phyloP scores from a whole-genome alignment of 2,113 vertebrate species.

The Clarias magur region DNA sequence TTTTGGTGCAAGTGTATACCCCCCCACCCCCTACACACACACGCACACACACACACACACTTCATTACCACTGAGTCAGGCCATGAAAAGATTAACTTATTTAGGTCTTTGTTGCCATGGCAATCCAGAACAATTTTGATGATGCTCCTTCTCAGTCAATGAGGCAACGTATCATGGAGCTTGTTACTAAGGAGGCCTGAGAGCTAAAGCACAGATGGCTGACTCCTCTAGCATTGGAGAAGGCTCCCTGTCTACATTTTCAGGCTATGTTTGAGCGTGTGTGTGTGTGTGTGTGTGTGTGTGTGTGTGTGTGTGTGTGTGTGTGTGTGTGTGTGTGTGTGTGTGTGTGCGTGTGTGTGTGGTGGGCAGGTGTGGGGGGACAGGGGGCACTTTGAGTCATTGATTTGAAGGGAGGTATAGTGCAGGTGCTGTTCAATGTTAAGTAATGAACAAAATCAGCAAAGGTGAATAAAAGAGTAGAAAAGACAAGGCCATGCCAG shows the following conservation, averaged over 20 bases:
- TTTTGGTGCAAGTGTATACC: not conserved
- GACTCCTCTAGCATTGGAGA: constrained; percentile 71
- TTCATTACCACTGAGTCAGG: constrained; percentile 33
- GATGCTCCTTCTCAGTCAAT: constrained; percentile 76
- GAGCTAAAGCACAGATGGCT: constrained; percentile 73
- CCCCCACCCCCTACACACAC: not conserved
- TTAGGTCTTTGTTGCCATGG: constrained; percentile 79
- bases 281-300: not conserved
- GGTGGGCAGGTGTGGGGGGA: not conserved
- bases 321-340: not conserved
- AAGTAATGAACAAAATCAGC: constrained; percentile 76
- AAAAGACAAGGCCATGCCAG: constrained; percentile 47
- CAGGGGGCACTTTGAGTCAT: constrained; percentile 71
- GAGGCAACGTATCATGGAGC: constrained; percentile 75
- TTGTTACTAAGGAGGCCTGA: constrained; percentile 74
- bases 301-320: constrained; percentile 20
- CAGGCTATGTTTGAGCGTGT: constrained; percentile 41
- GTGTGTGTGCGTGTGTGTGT: constrained; percentile 9
- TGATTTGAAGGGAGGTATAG: constrained; percentile 70
- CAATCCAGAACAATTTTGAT: constrained; percentile 80
- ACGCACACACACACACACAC: constrained; percentile 10
- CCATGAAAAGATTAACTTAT: constrained; percentile 72
- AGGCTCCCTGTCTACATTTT: constrained; percentile 73
- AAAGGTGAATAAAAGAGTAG: constrained; percentile 71
- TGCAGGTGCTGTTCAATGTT: constrained; percentile 61